These are phyloP conservation scores for Oscheius sp. DNA, from an alignment of 2,888 invertebrate species.

Conservation along the genomic window DNA sequence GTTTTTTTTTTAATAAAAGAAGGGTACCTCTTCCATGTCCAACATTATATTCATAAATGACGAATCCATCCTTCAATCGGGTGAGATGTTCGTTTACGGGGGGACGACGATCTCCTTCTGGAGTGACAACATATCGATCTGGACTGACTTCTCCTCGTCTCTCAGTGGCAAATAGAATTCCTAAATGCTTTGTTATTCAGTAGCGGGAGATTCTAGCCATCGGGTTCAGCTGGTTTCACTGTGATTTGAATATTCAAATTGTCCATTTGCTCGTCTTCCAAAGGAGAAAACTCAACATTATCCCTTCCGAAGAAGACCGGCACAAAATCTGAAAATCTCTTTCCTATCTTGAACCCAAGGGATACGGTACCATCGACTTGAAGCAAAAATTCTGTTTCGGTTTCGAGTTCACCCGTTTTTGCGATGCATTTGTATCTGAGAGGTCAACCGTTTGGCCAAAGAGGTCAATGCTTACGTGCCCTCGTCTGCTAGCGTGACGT, in stretches of 20 bases:
- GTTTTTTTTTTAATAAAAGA: background rate
- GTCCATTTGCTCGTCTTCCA: conserved; percentile 52
- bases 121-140: background rate
- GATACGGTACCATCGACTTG: conserved; percentile 53
- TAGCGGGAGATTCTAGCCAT: background rate
- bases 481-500: conserved; percentile 41
- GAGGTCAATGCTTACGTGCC: conserved; percentile 37
- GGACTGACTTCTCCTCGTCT: conserved; percentile 24
- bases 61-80: conserved; percentile 47
- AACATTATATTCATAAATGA: conserved; percentile 59
- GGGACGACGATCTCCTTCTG: conserved; percentile 20
- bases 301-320: conserved; percentile 57
- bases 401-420: conserved; percentile 32
- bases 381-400: conserved; percentile 46
- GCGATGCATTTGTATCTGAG: conserved; percentile 45
- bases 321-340: conserved; percentile 52
- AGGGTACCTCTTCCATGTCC: conserved; percentile 52
- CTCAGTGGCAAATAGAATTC: conserved; percentile 30
- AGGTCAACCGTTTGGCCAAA: background rate
- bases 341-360: background rate
- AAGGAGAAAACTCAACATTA: conserved; percentile 55
- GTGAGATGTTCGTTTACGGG: conserved; percentile 38
- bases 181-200: background rate
- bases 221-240: conserved; percentile 22
- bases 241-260: conserved; percentile 54